phyloP scores from a whole-genome alignment of 2,888 invertebrate genomes.

The Lasioglossum morio region DNA sequence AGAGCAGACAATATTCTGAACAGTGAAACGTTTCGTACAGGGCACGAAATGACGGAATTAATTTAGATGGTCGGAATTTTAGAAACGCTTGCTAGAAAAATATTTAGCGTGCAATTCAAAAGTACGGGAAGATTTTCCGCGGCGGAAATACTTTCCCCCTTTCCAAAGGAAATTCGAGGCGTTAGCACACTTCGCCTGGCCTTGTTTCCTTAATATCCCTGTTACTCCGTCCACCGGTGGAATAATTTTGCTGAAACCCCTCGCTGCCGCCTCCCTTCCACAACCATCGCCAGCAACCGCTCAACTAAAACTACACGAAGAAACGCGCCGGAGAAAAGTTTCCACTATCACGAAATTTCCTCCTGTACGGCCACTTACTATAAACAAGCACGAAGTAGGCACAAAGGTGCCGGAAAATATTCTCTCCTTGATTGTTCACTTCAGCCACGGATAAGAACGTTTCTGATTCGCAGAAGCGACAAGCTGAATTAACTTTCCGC shows the following conservation, averaged over 20 bases:
- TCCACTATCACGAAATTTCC: constrained; percentile 12
- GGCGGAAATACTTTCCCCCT: neutral
- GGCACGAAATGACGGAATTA: neutral
- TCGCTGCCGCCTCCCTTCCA: constrained; percentile 14
- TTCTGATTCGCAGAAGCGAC: neutral
- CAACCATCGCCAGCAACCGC: constrained; percentile 15
- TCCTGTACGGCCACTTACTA: constrained; percentile 3
- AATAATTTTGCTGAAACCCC: constrained; percentile 42
- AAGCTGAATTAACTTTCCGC: neutral
- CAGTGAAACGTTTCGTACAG: neutral
- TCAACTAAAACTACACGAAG: constrained; percentile 36
- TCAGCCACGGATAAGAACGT: constrained; percentile 11
- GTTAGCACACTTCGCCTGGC: constrained; percentile 42
- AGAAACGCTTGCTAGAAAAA: neutral
- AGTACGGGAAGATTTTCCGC: neutral
- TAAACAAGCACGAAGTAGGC: constrained; percentile 20
- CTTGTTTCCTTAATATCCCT: constrained; percentile 58
- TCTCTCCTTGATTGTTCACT: constrained; percentile 6
- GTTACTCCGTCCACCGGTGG: constrained; percentile 36
- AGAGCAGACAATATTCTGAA: neutral
- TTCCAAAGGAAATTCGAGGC: constrained; percentile 42
- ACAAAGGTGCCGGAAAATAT: constrained; percentile 19
- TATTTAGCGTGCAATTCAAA: constrained; percentile 20
- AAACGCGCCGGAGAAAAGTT: constrained; percentile 35
- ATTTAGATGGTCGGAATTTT: neutral